Evolutionary conservation across 1,140 invertebrate species (phyloP), one percentile per base, ranked within the genome.

Genomic region (Reticulitermes speratus): DNA sequence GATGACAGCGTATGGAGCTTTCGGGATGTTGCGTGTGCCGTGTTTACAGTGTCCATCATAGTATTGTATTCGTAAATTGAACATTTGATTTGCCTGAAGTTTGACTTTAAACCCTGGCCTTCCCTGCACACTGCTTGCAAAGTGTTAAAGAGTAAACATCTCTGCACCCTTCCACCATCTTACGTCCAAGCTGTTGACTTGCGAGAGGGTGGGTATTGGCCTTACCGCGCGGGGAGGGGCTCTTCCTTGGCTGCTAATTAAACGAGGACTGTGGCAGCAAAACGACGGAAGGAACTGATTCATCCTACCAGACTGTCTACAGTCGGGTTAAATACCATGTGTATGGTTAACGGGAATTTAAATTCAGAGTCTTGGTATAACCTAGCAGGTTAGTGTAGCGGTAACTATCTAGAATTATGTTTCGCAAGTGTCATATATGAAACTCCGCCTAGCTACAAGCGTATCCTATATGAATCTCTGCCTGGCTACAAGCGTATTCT

Each of bases 151-250:
- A 75, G n/a, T 75, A 75, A 75, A 75, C 65, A 75, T 25, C n/a
- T 75, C n/a, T 75, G 8, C n/a, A 9, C 59, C 59, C 59, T 8
- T 5, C 25, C 59, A n/a, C 21, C 59, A 23, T 65, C 16, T 65
- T 65, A 65, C 19, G 59, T 75, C 65, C 65, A 75, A 75, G 65
- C 65, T 75, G 65, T 75, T 75, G 65, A 75, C 65, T 75, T 25
- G 65, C 65, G n/a, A 75, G 55, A 14, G 59, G 59, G 21, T 65
- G 19, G 21, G 59, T 23, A 16, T n/a, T 65, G 25, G n/a, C 3
- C 65, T 25, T 30, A 16, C 25, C 65, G n/a, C n/a, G 19, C 38
- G 38, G 38, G 52, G 52, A 55, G 65, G n/a, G n/a, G 11, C 7
- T 25, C 25, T 75, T 30, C 25, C 65, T 65, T n/a, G 59, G 59